Percentiles rank a stretch among this genome's conserved stretches.
phyloP scores from a whole-genome alignment of 2,888 invertebrate genomes.

The Desoria tigrina region DNA sequence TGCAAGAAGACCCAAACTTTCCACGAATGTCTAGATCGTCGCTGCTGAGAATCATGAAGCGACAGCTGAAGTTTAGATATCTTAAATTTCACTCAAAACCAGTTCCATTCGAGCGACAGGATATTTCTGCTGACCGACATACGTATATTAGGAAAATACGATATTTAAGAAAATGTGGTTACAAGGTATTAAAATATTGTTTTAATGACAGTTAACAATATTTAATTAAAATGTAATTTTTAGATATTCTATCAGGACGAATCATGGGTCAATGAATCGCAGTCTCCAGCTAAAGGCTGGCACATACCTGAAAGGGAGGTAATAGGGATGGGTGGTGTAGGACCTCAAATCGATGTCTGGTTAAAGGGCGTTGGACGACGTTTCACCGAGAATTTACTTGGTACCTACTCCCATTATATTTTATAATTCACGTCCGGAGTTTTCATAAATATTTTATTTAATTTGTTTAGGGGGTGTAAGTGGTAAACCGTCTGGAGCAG shows the following conservation, averaged over 20 bases:
- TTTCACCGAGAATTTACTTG: neutral
- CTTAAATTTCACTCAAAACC: neutral
- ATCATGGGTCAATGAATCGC: neutral
- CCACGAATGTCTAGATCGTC: neutral
- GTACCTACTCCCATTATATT: too few relatives aligned
- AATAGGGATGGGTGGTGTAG: neutral
- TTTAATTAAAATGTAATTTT: too few relatives aligned
- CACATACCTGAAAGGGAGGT: neutral
- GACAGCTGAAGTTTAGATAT: neutral
- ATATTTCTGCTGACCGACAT: neutral
- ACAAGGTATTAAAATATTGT: too few relatives aligned
- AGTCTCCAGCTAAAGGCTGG: neutral
- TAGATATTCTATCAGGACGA: neutral
- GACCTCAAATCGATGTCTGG: conserved; percentile 8
- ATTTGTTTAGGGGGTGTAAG: neutral
- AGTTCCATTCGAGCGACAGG: too few relatives aligned
- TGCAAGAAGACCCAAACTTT: neutral
- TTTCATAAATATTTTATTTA: too few relatives aligned
- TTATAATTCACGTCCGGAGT: too few relatives aligned
- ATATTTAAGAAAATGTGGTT: too few relatives aligned
- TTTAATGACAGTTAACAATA: too few relatives aligned
- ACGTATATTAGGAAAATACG: neutral
- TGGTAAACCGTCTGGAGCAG: conserved; percentile 15
- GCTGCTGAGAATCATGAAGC: neutral
- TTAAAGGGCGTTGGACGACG: conserved; percentile 13